Evolutionary conservation across 2,113 vertebrate species (phyloP), one percentile per base, ranked within the genome.

Genomic region (Oreochromis tanganicae): DNA sequence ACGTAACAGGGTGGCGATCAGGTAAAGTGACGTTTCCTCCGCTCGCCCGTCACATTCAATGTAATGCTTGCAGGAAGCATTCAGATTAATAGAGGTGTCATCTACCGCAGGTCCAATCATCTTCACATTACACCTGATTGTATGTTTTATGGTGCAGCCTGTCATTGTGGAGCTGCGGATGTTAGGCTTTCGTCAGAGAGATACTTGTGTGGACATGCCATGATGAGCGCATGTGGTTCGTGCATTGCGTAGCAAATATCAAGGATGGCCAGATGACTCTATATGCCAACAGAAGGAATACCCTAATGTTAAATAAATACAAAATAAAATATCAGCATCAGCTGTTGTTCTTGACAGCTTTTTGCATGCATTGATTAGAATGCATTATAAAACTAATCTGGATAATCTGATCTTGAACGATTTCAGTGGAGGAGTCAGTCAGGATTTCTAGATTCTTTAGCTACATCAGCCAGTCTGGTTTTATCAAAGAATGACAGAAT

Each of bases 231-330:
- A 82, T 75, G 88, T 7, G 84, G 38, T 46, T 80, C 63, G 24
- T 92, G 81, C 56, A 56, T 75, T 85, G 83, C 89, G 78, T 86
- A 86, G 87, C 81, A 87, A 38, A 85, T 71, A 84, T 89, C 48
- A 79, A 54, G 61, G 78, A 54, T 78, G 41, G 79, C 55, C 32
- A 75, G 32, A 17, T 52, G 13, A 38, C 36, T 82, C 48, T 21
- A 7, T 50, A 38, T 68, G 8, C 36, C 27, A 82, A 16, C 17
- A 66, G 56, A 46, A 52, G 38, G 17, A 52, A 59, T 50, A n/a
- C 17, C 19, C 46, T 52, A 4, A 68, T 21, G n/a, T 41, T 11
- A 71, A 52, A 63, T 38, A 68, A 0, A 68, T 21, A 19, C 4
- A 34, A 88, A 54, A 29, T 8, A 50, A 6, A 9, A 83, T 59